Evolutionary conservation across 2,888 invertebrate genomes (phyloP), one percentile per base, ranked within the genome.

Genomic region (Eilema caniola): DNA sequence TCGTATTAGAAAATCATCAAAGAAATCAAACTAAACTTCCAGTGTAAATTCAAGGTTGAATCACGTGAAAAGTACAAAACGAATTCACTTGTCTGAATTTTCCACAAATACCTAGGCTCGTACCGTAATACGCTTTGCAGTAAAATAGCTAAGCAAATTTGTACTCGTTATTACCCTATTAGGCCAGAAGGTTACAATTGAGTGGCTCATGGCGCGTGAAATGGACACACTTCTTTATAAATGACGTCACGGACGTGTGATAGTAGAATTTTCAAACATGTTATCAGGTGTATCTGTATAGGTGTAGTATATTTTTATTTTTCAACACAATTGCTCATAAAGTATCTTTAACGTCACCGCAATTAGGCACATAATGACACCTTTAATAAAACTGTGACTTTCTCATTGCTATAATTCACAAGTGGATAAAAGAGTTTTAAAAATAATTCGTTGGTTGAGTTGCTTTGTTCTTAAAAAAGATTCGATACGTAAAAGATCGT

Each of bases 141-240:
- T 53, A n/a, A 53, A 10, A n/a, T 53, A 53, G 10, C 53, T 53
- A 53, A 53, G 53, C n/a, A 53, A 53, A 53, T 53, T n/a, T 53
- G 53, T 53, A 53, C 53, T 53, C 53, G 53, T 53, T 53, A 53
- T 53, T 53, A n/a, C 53, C 53, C 53, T 53, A 53, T 53, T 53
- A 53, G n/a, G 53, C 10, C 8, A 10, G 25, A 67, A 60, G 53
- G 53, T 53, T 25, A 62, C 25, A 66, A 62, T n/a, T 31, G 61
- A 53, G 53, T 53, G 53, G 53, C 53, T 53, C n/a, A 53, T 53
- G 53, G 53, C 8, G 53, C 53, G 53, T 53, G 53, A 53, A 53
- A 53, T 53, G 53, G 53, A 53, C 53, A 53, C 53, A 53, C 53
- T 53, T n/a, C 53, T n/a, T 53, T 53, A 53, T 53, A 53, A 53